These are phyloP conservation scores for Sebastiscus tertius DNA, from an alignment of 2,797 vertebrate genomes.

Conservation along the genomic window DNA sequence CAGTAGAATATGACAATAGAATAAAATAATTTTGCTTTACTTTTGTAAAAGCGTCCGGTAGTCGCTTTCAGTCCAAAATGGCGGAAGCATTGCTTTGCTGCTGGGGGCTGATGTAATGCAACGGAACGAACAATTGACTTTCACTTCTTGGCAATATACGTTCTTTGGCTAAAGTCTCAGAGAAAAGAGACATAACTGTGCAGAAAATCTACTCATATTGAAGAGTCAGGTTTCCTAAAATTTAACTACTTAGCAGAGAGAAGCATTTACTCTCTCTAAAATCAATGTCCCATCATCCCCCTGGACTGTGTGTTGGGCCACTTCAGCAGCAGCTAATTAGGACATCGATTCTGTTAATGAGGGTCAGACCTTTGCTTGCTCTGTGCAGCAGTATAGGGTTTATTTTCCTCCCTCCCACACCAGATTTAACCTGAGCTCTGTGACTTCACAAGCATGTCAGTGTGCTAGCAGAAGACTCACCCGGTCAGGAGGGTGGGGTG, in stretches of 20 bases:
- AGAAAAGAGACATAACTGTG: not conserved
- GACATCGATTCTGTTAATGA: constrained; percentile 20
- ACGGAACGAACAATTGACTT: too few species aligned
- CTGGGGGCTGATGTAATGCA: rapidly evolving
- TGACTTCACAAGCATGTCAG: not conserved
- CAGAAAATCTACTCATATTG: not conserved
- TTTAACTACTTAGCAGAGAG: not conserved
- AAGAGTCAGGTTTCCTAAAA: not conserved
- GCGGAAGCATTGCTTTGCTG: too few species aligned
- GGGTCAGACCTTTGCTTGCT: not conserved
- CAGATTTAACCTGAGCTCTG: constrained; percentile 16
- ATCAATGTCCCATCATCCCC: not conserved
- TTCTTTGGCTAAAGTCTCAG: not conserved
- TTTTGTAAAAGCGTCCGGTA: too few species aligned
- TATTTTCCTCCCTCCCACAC: not conserved
- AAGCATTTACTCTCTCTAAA: not conserved
- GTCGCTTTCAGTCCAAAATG: too few species aligned
- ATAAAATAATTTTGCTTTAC: too few species aligned
- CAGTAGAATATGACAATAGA: too few species aligned
- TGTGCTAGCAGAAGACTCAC: not conserved
- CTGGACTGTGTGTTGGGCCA: not conserved
- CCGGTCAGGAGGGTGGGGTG: not conserved
- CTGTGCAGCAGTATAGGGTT: not conserved
- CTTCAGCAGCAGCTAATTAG: constrained; percentile 1
- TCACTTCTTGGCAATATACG: too few species aligned